Base-by-base conservation (phyloP, 2,797 vertebrate genomes). In the Leptatherina wallacei region DNA sequence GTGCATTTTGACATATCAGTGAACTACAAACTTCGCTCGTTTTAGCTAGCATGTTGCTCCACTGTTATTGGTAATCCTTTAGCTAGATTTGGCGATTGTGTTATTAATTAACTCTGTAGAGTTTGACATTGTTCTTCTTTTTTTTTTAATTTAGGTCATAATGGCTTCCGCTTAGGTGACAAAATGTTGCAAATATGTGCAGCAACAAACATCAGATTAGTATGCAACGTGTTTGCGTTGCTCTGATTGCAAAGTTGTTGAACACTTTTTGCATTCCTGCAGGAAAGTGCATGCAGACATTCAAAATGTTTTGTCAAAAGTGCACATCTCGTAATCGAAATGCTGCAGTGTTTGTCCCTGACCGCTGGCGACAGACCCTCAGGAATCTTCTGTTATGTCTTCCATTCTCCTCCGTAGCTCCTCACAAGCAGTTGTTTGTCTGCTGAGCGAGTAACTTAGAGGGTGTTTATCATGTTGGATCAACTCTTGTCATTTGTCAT, bases 301-400 rank as follows among this genome's bases (percentile, higher is more conserved):
- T 67, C 18, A 24, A 33, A 13, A 52, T 81, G 52, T 81, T 77
- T 55, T 80, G 51, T 52, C 40, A 8, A 36, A 32, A 68, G 59
- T 55, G 71, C 58, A 14, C 80, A 51, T 84, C 67, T 71, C 44
- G 61, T 83, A 71, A 85, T 88, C 66, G 63, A 81, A 80, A 89
- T 73, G 36, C 72, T 80, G 81, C 69, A 77, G 75, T 81, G 74
- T 90, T 91, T 88, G 84, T 83, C 87, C 90, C 87, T 88, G 93
- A 88, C 74, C 62, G 72, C 65, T 57, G 81, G 77, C 78, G 67
- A 89, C 84, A 88, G 82, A 87, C 86, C 88, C 79, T 83, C 71
- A 88, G 91, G 92, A 94, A 94, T 93, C 81, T 70, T 69, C 78
- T 94, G 92, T 94, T 94, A 2, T 93, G 94, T 94, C 94, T 94